A percentile compares a stretch with the other conserved stretches of the same genome.
These are phyloP conservation scores for Neotoma lepida DNA, from an alignment of 2,113 vertebrate genomes.

Conservation along the genomic window DNA sequence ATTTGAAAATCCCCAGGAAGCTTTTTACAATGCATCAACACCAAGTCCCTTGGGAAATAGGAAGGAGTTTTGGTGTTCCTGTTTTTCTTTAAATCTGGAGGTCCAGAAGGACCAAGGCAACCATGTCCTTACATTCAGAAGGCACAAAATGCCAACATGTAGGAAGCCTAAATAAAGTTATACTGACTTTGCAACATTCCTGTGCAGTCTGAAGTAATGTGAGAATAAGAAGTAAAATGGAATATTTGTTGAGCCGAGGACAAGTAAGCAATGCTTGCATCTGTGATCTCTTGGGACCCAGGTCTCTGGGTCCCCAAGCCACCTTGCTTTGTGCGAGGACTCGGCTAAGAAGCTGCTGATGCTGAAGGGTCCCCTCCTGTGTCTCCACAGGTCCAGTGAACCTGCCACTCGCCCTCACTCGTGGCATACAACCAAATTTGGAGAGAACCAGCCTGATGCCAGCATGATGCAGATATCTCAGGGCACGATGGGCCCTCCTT, in stretches of 20 bases:
- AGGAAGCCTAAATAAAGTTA: not conserved
- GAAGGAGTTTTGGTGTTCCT: not conserved
- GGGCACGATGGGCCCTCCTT: conserved; percentile 89
- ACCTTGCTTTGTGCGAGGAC: not conserved
- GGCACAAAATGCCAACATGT: not conserved
- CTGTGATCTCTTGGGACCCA: not conserved
- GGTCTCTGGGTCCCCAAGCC: not conserved
- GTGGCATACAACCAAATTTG: conserved; percentile 93
- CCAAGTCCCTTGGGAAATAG: not conserved
- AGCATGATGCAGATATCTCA: conserved; percentile 95
- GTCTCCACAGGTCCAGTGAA: conserved; percentile 88
- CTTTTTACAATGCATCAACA: not conserved
- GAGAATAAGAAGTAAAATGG: not conserved
- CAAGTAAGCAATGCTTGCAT: not conserved
- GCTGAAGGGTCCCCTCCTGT: not conserved
- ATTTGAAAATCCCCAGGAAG: not conserved
- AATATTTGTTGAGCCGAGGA: not conserved
- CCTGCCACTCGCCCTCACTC: conserved; percentile 91
- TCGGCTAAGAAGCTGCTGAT: not conserved
- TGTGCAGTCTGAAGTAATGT: conserved; percentile 24
- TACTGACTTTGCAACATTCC: not conserved
- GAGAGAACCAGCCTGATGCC: conserved; percentile 86
- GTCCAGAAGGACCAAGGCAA: not conserved
- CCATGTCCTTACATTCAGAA: not conserved
- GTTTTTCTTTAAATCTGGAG: not conserved